A percentile compares a stretch with the other conserved stretches of the same genome.
Conservation (phyloP, 1,140 invertebrate species). For the Chelonus insularis region DNA sequence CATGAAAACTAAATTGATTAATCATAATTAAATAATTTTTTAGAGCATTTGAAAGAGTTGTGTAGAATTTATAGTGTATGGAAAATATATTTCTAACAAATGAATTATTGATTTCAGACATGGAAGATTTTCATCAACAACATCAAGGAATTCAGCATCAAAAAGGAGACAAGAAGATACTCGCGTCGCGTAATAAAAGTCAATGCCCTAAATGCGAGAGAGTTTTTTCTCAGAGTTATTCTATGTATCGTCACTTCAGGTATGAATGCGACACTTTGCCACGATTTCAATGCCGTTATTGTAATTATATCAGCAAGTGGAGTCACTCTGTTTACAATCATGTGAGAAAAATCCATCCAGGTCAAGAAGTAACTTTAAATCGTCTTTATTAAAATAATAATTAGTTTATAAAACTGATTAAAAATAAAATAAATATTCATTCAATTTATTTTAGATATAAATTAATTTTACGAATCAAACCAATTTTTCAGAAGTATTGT, state of each 20-base stretch:
- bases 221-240: conserved; percentile 58
- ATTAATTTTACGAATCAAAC: no score
- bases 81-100: background rate
- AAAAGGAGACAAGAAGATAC: conserved; percentile 8
- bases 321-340: conserved; percentile 52
- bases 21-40: no score
- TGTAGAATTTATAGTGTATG: no score
- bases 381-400: conserved; percentile 37
- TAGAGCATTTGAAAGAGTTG: no score
- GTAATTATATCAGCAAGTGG: conserved; percentile 51
- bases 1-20: no score
- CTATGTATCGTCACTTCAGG: conserved; percentile 67
- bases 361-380: conserved; percentile 39
- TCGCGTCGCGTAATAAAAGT: conserved; percentile 29
- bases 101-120: conserved; percentile 38
- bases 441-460: conserved; percentile 1
- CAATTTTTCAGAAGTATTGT: no score
- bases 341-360: conserved; percentile 47
- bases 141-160: background rate
- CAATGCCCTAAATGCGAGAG: conserved; percentile 50
- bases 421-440: conserved; percentile 8
- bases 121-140: conserved; percentile 10
- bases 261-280: conserved; percentile 72
- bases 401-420: conserved; percentile 1
- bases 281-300: conserved; percentile 66